Evolutionary conservation across 2,888 invertebrate genomes (phyloP).

Genomic region (Zele albiditarsus): DNA sequence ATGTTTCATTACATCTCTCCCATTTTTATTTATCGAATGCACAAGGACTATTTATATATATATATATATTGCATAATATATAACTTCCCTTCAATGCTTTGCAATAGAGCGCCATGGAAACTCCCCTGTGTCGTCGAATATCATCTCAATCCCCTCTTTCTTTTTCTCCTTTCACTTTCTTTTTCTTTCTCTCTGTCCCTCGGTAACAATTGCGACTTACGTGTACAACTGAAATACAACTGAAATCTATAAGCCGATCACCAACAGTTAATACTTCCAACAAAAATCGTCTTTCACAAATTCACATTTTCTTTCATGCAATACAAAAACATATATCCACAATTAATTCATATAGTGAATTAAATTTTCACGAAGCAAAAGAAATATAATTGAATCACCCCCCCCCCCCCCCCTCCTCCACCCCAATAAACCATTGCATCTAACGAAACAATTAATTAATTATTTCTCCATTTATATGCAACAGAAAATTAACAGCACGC

Average conservation of each 20-base stretch:
- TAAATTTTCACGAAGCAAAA: not conserved
- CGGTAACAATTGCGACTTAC: slow-evolving; percentile 63
- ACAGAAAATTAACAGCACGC: too few relatives aligned
- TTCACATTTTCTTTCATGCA: not conserved
- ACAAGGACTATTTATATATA: slow-evolving; percentile 28
- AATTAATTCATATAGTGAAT: not conserved
- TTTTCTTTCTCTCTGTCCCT: slow-evolving; percentile 5
- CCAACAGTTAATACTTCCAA: slow-evolving; percentile 54
- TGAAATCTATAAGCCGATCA: slow-evolving; percentile 69
- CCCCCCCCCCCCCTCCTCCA: too few relatives aligned
- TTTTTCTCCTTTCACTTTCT: slow-evolving; percentile 16
- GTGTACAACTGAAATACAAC: slow-evolving; percentile 55
- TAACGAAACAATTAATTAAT: too few relatives aligned
- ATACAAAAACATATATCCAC: not conserved
- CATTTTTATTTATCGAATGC: slow-evolving; percentile 57
- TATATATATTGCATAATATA: slow-evolving; percentile 20
- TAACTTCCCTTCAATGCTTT: slow-evolving; percentile 38
- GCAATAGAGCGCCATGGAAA: slow-evolving; percentile 67
- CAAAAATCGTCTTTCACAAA: slow-evolving; percentile 47
- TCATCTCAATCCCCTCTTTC: slow-evolving; percentile 23
- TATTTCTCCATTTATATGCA: too few relatives aligned
- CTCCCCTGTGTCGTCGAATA: slow-evolving; percentile 58
- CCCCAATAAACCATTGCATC: too few relatives aligned
- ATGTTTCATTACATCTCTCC: slow-evolving; percentile 69
- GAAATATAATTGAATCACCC: too few relatives aligned